phyloP scores from a whole-genome alignment of 2,888 invertebrate species.

The Prionchulus punctatus region DNA sequence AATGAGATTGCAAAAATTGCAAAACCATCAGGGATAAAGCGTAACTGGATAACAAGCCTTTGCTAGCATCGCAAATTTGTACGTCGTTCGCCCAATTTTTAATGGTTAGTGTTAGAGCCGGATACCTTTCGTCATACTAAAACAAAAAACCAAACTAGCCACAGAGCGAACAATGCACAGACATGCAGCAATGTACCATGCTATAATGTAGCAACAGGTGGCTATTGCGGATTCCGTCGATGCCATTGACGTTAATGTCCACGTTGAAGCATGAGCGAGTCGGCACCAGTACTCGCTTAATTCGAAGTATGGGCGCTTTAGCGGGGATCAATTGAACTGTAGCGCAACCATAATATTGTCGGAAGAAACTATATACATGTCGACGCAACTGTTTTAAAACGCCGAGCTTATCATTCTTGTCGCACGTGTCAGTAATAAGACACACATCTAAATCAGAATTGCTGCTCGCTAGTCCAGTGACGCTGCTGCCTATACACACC shows the following conservation, averaged over 20 bases:
- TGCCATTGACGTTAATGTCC: slow-evolving; percentile 29
- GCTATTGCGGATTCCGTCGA: slow-evolving; percentile 28
- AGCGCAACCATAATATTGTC: too few species aligned
- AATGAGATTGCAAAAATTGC: slow-evolving; percentile 27
- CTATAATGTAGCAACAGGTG: slow-evolving; percentile 28
- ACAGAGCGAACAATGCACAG: too few species aligned
- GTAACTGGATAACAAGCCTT: slow-evolving; percentile 29
- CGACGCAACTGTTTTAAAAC: too few species aligned
- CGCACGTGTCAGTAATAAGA: slow-evolving; percentile 9
- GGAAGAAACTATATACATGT: too few species aligned
- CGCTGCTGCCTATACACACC: slow-evolving; percentile 25
- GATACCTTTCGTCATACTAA: too few species aligned
- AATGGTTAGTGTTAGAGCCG: slow-evolving; percentile 20
- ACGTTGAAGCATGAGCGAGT: too few species aligned
- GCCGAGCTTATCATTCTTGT: too few species aligned
- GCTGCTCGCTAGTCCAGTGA: slow-evolving; percentile 27
- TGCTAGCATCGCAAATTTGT: slow-evolving; percentile 21
- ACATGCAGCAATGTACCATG: neutral
- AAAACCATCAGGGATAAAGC: slow-evolving; percentile 26
- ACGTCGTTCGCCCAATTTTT: slow-evolving; percentile 28
- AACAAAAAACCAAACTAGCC: too few species aligned
- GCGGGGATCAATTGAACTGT: slow-evolving; percentile 14
- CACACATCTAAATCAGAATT: slow-evolving; percentile 30
- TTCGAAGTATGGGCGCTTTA: slow-evolving; percentile 15
- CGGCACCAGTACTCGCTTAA: neutral